Percentiles rank a stretch among this genome's conserved stretches.
phyloP scores from a whole-genome alignment of 2,113 vertebrate genomes.

The Pygoscelis adeliae region DNA sequence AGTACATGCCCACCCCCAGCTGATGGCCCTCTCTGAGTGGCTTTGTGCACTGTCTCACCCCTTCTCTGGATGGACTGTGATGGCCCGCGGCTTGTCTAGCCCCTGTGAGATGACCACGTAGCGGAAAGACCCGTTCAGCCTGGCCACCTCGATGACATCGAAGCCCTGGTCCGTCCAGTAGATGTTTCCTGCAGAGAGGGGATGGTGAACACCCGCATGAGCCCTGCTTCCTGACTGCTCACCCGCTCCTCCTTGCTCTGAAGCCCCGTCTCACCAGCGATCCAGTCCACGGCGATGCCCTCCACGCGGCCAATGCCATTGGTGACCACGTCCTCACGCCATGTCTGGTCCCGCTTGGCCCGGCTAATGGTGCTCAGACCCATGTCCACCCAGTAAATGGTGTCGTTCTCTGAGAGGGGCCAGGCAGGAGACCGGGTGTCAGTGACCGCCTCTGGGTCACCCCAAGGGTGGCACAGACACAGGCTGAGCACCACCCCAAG shows the following conservation, averaged over 20 bases:
- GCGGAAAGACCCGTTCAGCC: slow-evolving; percentile 96
- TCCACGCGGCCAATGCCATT: slow-evolving; percentile 96
- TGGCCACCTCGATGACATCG: slow-evolving; percentile 95
- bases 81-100: slow-evolving; percentile 94
- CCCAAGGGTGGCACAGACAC: neutral
- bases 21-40: accelerated
- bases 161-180: slow-evolving; percentile 99
- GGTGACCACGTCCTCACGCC: slow-evolving; percentile 95
- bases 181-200: slow-evolving; percentile 87
- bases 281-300: slow-evolving; percentile 97
- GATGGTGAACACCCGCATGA: accelerated
- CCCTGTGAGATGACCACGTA: slow-evolving; percentile 97
- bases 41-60: slow-evolving; percentile 73
- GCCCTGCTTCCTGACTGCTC: accelerated
- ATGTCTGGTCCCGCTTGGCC: slow-evolving; percentile 95
- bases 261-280: slow-evolving; percentile 79
- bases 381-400: slow-evolving; percentile 99
- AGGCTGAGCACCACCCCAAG: accelerated
- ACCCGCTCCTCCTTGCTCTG: accelerated
- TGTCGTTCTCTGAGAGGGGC: slow-evolving; percentile 87
- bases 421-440: neutral
- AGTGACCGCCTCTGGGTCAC: neutral
- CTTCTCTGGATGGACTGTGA: slow-evolving; percentile 93
- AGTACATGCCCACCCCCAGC: accelerated
- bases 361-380: slow-evolving; percentile 95